These are phyloP conservation scores for Mormoops blainvillei DNA, from an alignment of 2,113 vertebrate species.

Conservation along the genomic window DNA sequence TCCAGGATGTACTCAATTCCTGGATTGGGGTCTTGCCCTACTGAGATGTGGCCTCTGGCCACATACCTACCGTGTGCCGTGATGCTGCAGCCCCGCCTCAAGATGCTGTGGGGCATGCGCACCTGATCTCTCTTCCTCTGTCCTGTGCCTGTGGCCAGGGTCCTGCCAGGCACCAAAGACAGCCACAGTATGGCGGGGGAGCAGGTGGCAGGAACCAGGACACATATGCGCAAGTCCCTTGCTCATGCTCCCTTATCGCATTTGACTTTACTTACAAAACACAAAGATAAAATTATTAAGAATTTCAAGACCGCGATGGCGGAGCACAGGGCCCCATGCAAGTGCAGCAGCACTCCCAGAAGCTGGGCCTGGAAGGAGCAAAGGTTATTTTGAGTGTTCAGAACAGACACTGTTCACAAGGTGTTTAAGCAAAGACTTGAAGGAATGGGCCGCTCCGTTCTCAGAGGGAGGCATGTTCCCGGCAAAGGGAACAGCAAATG, in stretches of 20 bases:
- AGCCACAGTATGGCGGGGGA: not conserved
- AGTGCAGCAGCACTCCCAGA: not conserved
- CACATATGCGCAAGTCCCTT: too few species aligned
- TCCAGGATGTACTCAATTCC: not conserved
- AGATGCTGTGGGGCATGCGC: fast-evolving
- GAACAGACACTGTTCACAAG: not conserved
- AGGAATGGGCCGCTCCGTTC: not conserved
- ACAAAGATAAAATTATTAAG: not conserved
- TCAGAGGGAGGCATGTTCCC: not conserved
- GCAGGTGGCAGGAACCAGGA: not conserved
- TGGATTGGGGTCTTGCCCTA: too few species aligned
- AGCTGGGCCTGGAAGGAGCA: not conserved
- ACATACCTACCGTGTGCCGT: not conserved
- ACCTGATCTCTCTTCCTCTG: not conserved
- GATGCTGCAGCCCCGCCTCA: not conserved
- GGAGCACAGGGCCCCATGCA: not conserved
- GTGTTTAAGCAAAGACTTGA: not conserved
- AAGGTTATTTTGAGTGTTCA: not conserved
- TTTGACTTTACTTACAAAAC: not conserved
- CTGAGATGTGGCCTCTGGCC: not conserved
- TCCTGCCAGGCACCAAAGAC: not conserved
- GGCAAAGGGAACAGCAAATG: not conserved
- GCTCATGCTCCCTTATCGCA: not conserved
- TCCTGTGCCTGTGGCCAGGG: not conserved
- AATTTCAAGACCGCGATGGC: not conserved